These are phyloP conservation scores for Griposia aprilina DNA, from an alignment of 2,888 invertebrate genomes.

Conservation along the genomic window DNA sequence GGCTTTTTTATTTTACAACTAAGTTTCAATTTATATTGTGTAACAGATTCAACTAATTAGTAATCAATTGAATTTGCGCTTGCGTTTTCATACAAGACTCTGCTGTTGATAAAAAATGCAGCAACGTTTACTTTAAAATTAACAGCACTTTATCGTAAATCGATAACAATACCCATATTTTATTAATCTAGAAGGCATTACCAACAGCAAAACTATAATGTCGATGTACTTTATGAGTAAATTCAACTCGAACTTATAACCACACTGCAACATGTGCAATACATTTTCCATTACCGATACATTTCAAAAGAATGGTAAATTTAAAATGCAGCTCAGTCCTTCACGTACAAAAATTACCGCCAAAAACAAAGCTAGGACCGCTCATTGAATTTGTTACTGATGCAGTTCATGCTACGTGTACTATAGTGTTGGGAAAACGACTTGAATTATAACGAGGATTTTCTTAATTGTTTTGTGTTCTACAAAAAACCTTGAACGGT, in stretches of 20 bases:
- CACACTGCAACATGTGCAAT: not conserved
- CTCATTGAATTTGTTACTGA: constrained; percentile 54
- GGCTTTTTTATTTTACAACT: no score
- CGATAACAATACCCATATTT: not conserved
- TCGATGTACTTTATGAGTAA: not conserved
- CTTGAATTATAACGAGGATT: not conserved
- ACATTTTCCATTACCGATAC: constrained; percentile 5
- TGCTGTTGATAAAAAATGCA: not conserved
- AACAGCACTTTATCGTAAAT: not conserved
- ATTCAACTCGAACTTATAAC: not conserved
- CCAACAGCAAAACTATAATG: not conserved
- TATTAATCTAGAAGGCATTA: not conserved
- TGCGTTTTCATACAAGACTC: not conserved
- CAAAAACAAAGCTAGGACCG: constrained; percentile 41
- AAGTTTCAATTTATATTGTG: no score
- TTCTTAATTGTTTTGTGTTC: not conserved
- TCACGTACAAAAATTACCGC: constrained; percentile 48
- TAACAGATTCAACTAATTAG: not conserved
- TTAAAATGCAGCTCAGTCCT: constrained; percentile 23
- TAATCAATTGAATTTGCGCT: not conserved
- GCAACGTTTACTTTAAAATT: not conserved
- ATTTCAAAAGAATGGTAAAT: constrained; percentile 1
- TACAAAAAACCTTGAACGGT: not conserved
- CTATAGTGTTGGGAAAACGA: constrained; percentile 37
- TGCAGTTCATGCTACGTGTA: constrained; percentile 28